Evolutionary conservation across 2,888 invertebrate genomes (phyloP).

Genomic region (Linnaemya vulpina): DNA sequence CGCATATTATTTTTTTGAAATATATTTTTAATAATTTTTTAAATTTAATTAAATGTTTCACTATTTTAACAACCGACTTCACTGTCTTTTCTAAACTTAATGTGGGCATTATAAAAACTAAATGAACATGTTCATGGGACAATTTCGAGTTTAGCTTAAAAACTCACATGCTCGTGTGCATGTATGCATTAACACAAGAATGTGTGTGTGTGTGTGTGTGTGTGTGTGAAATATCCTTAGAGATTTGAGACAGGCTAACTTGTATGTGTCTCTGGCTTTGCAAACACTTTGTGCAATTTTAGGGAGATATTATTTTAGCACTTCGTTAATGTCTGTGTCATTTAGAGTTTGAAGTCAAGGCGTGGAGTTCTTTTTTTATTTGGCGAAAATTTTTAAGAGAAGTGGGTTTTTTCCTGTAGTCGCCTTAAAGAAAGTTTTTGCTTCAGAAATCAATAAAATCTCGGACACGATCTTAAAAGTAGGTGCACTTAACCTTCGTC

Average conservation of each 20-base stretch:
- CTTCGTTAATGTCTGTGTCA: slow-evolving; percentile 58
- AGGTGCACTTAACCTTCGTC: too few relatives aligned
- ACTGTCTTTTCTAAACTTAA: slow-evolving; percentile 29
- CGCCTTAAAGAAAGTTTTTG: too few relatives aligned
- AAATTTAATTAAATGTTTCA: neutral
- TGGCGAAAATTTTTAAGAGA: too few relatives aligned
- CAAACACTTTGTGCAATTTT: slow-evolving; percentile 60
- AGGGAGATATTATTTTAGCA: slow-evolving; percentile 63
- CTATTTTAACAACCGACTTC: neutral
- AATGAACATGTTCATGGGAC: slow-evolving; percentile 46
- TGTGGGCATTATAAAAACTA: slow-evolving; percentile 31
- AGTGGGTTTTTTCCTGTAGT: too few relatives aligned
- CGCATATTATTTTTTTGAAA: too few relatives aligned
- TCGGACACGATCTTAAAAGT: too few relatives aligned
- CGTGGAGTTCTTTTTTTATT: neutral
- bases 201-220: neutral
- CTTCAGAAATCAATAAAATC: too few relatives aligned
- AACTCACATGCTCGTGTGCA: neutral
- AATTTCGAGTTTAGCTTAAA: slow-evolving; percentile 49
- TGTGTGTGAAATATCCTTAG: slow-evolving; percentile 6
- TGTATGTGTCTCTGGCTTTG: slow-evolving; percentile 30
- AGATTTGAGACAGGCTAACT: slow-evolving; percentile 28
- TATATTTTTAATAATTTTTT: too few relatives aligned
- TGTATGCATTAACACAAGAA: too few relatives aligned
- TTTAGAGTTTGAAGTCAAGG: slow-evolving; percentile 24